Percentiles rank a stretch among this genome's conserved stretches.
These are phyloP conservation scores for Hypotaenidia philippensis DNA, from an alignment of 2,797 vertebrate species.

Conservation along the genomic window DNA sequence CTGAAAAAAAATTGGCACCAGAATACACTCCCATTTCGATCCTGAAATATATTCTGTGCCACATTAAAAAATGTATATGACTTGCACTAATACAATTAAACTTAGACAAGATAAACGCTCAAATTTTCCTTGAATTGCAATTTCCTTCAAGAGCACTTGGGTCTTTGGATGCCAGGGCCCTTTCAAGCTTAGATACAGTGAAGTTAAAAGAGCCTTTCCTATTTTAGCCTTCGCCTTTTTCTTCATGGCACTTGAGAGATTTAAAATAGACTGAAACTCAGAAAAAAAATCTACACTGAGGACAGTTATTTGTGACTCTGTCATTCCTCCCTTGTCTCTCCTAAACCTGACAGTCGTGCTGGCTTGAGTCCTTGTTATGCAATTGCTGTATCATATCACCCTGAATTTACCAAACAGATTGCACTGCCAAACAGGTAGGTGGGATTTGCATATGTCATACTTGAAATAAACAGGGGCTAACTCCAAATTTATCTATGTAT, in stretches of 20 bases:
- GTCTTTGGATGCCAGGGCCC: not conserved
- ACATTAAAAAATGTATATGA: not conserved
- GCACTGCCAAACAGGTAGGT: constrained; percentile 4
- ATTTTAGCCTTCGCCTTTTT: not conserved
- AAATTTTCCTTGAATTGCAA: not conserved
- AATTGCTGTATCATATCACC: not conserved
- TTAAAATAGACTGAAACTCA: not conserved
- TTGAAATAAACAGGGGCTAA: not conserved
- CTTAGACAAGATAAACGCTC: not conserved
- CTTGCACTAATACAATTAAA: not conserved
- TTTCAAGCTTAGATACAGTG: not conserved
- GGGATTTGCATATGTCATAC: not conserved
- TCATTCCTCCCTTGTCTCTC: not conserved
- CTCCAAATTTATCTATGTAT: not conserved
- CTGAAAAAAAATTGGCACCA: not conserved
- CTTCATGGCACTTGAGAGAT: not conserved
- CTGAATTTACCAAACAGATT: constrained; percentile 43
- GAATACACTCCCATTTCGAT: not conserved
- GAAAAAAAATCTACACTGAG: not conserved
- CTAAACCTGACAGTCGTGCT: not conserved
- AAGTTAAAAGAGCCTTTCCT: not conserved
- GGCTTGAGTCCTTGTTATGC: constrained; percentile 1
- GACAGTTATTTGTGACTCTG: constrained; percentile 13
- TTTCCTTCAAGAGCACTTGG: not conserved
- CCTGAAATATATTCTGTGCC: not conserved